Percentiles rank a stretch among this genome's conserved stretches.
Conservation (phyloP, 2,888 invertebrate genomes). For the Lepidocyrtinus sp. region DNA sequence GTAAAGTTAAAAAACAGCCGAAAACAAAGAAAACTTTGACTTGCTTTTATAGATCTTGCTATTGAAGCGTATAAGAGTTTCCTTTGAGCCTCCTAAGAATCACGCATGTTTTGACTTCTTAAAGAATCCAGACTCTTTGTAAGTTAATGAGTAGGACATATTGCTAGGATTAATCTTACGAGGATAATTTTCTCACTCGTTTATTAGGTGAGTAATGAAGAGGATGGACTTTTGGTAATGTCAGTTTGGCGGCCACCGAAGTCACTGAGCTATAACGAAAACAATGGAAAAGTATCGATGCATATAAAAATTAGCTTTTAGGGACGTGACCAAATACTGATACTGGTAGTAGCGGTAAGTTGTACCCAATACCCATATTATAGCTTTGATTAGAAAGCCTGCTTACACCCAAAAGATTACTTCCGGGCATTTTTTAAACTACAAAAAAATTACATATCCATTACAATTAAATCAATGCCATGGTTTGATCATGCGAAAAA, state of each 20-base stretch:
- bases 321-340: constrained; percentile 2
- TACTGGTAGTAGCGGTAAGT: too few relatives aligned
- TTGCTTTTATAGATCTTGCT: not conserved
- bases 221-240: too few relatives aligned
- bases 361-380: too few relatives aligned
- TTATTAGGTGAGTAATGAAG: not conserved
- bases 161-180: not conserved
- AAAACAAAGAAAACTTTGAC: too few relatives aligned
- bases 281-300: not conserved
- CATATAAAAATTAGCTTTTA: too few relatives aligned
- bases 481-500: too few relatives aligned
- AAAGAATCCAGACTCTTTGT: too few relatives aligned
- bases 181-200: not conserved
- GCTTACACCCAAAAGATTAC: constrained; percentile 2
- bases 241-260: not conserved
- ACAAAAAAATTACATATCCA: too few relatives aligned
- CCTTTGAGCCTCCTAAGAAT: not conserved
- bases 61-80: not conserved
- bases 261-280: not conserved
- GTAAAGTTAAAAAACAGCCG: too few relatives aligned
- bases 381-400: not conserved
- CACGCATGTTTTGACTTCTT: not conserved
- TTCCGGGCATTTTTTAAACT: not conserved
- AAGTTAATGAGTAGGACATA: not conserved
- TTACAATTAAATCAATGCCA: too few relatives aligned